phyloP scores from a whole-genome alignment of 92 coral and sea anemone genomes.

The Blastomussa wellsi region DNA sequence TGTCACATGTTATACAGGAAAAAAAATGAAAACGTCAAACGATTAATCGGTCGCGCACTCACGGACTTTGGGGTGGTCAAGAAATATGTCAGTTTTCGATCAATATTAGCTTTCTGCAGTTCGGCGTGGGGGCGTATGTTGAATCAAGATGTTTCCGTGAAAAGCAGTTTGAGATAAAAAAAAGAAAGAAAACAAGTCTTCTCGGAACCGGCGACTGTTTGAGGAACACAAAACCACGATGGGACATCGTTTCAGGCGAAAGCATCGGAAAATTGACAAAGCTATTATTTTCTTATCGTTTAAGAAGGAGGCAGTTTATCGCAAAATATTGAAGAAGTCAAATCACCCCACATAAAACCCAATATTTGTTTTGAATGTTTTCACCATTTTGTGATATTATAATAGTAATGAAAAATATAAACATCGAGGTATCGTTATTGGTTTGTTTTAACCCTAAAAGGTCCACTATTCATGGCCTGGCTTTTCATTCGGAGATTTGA shows the following conservation, averaged over 20 bases:
- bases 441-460: background rate
- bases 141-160: background rate
- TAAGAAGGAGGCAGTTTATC: too few relatives aligned
- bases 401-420: background rate
- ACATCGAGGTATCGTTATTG: background rate
- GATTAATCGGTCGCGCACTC: background rate
- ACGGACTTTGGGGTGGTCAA: background rate
- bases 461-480: background rate
- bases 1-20: too few relatives aligned
- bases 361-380: background rate
- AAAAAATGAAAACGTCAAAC: constrained; percentile 8
- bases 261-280: background rate
- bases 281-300: too few relatives aligned
- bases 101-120: background rate
- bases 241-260: background rate
- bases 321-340: background rate
- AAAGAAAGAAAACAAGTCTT: background rate
- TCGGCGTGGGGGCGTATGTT: background rate
- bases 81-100: background rate
- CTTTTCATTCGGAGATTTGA: background rate
- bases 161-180: background rate
- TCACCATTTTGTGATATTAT: background rate
- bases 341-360: background rate
- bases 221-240: background rate
- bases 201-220: background rate